Conservation (phyloP, 2,797 vertebrate species). For the Peromyscus eremicus region DNA sequence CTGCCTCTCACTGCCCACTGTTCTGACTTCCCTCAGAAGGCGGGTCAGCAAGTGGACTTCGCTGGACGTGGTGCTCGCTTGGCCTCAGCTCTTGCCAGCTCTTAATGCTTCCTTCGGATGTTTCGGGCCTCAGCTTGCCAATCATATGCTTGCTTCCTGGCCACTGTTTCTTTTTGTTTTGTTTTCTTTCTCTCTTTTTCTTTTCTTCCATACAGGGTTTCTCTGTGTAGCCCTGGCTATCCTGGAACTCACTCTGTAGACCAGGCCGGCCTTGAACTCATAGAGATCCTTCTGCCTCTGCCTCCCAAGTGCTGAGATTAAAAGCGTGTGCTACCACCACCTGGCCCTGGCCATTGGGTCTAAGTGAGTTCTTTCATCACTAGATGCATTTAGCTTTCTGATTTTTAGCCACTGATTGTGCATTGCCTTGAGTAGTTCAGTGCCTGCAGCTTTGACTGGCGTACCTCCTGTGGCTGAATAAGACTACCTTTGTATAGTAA, state of each 20-base stretch:
- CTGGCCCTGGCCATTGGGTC: not conserved
- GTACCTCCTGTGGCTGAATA: not conserved
- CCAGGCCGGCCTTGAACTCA: not conserved
- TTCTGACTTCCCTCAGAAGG: not conserved
- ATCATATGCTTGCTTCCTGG: not conserved
- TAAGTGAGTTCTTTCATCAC: not conserved
- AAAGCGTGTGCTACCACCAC: not conserved
- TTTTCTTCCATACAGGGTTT: not conserved
- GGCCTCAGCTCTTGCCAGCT: not conserved
- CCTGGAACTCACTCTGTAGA: not conserved
- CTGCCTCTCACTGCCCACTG: not conserved
- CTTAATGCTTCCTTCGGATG: not conserved
- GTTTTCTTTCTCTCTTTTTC: not conserved
- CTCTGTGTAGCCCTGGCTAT: not conserved
- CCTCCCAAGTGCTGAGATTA: not conserved
- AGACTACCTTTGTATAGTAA: not conserved
- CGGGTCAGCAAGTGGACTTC: not conserved
- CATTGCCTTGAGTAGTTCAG: slow-evolving; percentile 9
- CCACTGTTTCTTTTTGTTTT: not conserved
- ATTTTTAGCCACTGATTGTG: not conserved
- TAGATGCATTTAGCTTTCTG: not conserved
- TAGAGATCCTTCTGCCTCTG: not conserved
- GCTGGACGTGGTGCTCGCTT: not conserved
- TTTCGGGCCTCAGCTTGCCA: not conserved
- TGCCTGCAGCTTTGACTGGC: not conserved